Evolutionary conservation across 2,888 invertebrate genomes (phyloP).

Genomic region (Catotricha subobsoleta): DNA sequence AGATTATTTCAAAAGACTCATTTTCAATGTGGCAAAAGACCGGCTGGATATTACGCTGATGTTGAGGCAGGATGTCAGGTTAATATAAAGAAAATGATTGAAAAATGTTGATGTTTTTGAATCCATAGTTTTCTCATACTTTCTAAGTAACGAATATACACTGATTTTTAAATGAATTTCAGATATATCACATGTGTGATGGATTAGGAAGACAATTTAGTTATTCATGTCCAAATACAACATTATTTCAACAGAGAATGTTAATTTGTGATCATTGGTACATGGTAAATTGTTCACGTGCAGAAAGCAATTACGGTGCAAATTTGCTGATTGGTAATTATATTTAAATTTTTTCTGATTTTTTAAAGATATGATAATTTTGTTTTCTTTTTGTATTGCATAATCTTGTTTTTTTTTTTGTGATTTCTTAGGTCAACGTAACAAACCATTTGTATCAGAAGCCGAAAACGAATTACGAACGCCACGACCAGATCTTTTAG

Average conservation of each 20-base stretch:
- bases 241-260: conserved; percentile 64
- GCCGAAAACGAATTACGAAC: conserved; percentile 45
- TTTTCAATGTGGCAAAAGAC: conserved; percentile 48
- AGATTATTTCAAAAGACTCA: conserved; percentile 30
- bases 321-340: conserved; percentile 49
- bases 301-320: conserved; percentile 47
- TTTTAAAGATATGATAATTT: not conserved
- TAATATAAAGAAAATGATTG: not conserved
- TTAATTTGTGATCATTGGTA: conserved; percentile 64
- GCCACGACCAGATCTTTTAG: conserved; percentile 48
- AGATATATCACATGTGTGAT: conserved; percentile 71
- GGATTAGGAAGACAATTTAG: conserved; percentile 57
- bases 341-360: not conserved
- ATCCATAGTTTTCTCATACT: not conserved
- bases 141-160: not conserved
- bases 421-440: conserved; percentile 41
- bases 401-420: not conserved
- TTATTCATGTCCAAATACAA: conserved; percentile 61
- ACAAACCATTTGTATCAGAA: conserved; percentile 51
- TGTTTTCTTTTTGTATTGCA: not conserved
- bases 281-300: conserved; percentile 60
- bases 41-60: conserved; percentile 57
- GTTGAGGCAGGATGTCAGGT: conserved; percentile 32
- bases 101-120: not conserved
- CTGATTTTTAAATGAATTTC: not conserved